A percentile compares a stretch with the other conserved stretches of the same genome.
These are phyloP conservation scores for Syrista parreyssii DNA, from an alignment of 2,888 invertebrate genomes.

Conservation along the genomic window DNA sequence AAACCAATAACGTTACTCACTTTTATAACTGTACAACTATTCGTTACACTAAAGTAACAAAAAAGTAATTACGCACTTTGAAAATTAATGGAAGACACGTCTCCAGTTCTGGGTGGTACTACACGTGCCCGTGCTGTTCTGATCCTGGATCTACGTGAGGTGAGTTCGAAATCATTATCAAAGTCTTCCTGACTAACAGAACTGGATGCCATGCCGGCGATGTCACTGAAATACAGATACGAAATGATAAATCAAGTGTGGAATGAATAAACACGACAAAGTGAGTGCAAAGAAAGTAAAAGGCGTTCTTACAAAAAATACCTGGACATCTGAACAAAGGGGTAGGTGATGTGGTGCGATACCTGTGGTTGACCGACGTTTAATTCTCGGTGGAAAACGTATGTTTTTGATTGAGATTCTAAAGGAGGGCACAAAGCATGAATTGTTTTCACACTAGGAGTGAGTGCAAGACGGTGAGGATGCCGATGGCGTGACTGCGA, in stretches of 20 bases:
- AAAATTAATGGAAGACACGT: constrained; percentile 46
- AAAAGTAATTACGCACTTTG: constrained; percentile 40
- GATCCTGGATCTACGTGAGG: constrained; percentile 68
- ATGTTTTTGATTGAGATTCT: constrained; percentile 31
- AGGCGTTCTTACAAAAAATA: constrained; percentile 55
- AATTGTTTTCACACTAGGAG: constrained; percentile 27
- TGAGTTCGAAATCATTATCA: constrained; percentile 70
- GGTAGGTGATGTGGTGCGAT: constrained; percentile 44
- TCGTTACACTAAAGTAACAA: neutral
- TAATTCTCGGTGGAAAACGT: constrained; percentile 29
- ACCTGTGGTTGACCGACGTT: constrained; percentile 30
- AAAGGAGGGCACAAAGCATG: constrained; percentile 29
- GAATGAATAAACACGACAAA: constrained; percentile 8
- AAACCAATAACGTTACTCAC: constrained; percentile 3
- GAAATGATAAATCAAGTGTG: neutral
- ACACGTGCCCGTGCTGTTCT: constrained; percentile 68
- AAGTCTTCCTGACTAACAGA: constrained; percentile 73
- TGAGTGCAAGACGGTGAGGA: constrained; percentile 25
- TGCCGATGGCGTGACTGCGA: constrained; percentile 13
- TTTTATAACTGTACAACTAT: neutral
- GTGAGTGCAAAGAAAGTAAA: constrained; percentile 30
- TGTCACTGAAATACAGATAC: constrained; percentile 40
- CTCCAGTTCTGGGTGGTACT: constrained; percentile 46
- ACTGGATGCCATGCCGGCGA: constrained; percentile 70
- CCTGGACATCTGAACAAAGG: constrained; percentile 59